Conservation (phyloP, 2,113 vertebrate genomes). For the Peromyscus polionotus region DNA sequence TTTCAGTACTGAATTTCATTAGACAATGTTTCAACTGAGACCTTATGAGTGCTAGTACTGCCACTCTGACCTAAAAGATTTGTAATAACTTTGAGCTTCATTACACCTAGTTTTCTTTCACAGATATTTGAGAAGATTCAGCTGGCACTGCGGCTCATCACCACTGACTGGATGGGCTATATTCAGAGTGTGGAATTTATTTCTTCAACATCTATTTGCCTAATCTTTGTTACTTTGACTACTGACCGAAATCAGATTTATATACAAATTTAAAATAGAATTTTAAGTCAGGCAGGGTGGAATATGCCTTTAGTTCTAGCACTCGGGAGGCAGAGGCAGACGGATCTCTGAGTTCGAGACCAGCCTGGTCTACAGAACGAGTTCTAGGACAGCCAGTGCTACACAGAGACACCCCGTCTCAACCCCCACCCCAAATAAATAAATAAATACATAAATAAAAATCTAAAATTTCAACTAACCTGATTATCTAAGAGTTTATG, state of each 20-base stretch:
- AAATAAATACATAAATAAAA: background rate
- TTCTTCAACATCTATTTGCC: constrained; percentile 50
- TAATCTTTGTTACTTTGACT: background rate
- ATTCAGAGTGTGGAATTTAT: background rate
- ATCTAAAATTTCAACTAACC: background rate
- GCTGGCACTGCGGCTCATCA: background rate
- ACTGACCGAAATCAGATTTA: background rate
- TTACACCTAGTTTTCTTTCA: constrained; percentile 12
- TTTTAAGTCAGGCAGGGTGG: background rate
- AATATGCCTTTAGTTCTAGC: background rate
- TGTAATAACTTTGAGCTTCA: constrained; percentile 38
- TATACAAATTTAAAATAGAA: constrained; percentile 48
- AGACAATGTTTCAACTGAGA: background rate
- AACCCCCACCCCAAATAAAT: background rate
- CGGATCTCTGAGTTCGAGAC: background rate
- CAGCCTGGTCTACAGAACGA: background rate
- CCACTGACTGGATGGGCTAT: background rate
- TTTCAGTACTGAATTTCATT: constrained; percentile 6
- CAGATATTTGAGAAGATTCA: constrained; percentile 35
- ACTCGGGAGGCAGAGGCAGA: background rate
- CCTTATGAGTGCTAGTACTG: background rate
- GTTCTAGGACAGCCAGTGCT: background rate
- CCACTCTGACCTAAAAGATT: background rate
- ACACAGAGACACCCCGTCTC: background rate
- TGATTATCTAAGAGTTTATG: background rate